Evolutionary conservation across 2,888 invertebrate genomes (phyloP).

Genomic region (Sipha maydis): DNA sequence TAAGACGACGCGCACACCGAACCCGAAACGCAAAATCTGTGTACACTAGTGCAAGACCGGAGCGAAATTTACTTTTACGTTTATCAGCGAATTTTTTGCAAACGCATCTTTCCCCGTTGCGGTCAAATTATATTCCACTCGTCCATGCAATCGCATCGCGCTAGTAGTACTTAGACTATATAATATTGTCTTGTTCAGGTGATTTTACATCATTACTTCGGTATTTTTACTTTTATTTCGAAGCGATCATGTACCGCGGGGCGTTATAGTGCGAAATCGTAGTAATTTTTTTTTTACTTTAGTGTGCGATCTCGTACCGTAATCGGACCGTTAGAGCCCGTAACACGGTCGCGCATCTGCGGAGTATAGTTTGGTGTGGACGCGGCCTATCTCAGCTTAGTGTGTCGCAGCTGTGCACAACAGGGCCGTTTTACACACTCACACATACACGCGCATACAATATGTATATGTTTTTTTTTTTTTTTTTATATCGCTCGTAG

Average conservation of each 20-base stretch:
- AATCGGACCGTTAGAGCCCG: not conserved
- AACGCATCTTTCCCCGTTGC: not conserved
- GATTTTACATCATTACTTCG: no score
- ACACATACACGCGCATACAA: not conserved
- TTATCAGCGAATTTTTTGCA: not conserved
- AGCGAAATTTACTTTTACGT: no score
- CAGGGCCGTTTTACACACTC: slow-evolving; percentile 43
- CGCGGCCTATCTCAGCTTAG: slow-evolving; percentile 25
- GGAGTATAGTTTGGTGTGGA: slow-evolving; percentile 25
- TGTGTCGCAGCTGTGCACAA: slow-evolving; percentile 59
- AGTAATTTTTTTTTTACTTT: no score
- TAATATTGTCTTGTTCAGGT: no score
- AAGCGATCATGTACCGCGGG: no score
- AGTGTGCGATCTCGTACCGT: not conserved
- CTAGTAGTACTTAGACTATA: no score
- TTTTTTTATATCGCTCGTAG: slow-evolving; percentile 58
- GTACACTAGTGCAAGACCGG: not conserved
- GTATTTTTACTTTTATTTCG: no score
- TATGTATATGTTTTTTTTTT: slow-evolving; percentile 8
- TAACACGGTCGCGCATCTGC: not conserved
- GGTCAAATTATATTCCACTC: no score
- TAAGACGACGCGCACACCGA: slow-evolving; percentile 56
- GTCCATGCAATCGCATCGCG: not conserved
- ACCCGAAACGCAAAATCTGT: slow-evolving; percentile 3
- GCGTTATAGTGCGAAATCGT: no score